A percentile compares a stretch with the other conserved stretches of the same genome.
These are phyloP conservation scores for Holacanthus passer DNA, from an alignment of 2,113 vertebrate genomes.

Conservation along the genomic window DNA sequence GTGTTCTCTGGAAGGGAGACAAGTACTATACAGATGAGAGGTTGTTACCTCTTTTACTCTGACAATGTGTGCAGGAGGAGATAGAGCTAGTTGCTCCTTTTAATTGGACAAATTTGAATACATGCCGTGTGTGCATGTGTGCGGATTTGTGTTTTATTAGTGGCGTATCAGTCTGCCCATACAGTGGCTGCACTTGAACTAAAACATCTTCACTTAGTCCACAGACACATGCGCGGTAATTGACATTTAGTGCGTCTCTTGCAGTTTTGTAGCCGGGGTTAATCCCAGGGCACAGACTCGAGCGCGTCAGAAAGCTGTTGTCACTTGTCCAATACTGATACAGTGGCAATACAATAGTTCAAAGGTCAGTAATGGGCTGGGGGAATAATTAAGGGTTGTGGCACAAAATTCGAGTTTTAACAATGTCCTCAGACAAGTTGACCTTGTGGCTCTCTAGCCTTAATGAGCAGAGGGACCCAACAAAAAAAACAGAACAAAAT, in stretches of 20 bases:
- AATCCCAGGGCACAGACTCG: constrained; percentile 39
- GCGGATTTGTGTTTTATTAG: constrained; percentile 17
- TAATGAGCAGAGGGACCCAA: constrained; percentile 56
- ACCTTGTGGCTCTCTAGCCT: constrained; percentile 61
- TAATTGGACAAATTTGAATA: constrained; percentile 50
- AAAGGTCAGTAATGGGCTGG: constrained; percentile 65
- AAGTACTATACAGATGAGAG: constrained; percentile 27
- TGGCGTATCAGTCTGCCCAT: not conserved
- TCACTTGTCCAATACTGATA: constrained; percentile 53
- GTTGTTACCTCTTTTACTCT: constrained; percentile 32
- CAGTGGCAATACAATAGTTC: constrained; percentile 47
- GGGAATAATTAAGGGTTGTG: constrained; percentile 68
- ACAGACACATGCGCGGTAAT: not conserved
- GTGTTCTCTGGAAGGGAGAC: constrained; percentile 43
- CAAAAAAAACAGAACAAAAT: constrained; percentile 34
- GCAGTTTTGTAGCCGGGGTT: constrained; percentile 47
- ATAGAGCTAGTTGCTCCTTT: constrained; percentile 36
- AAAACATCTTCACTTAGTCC: constrained; percentile 21
- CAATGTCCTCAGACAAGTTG: constrained; percentile 59
- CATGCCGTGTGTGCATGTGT: constrained; percentile 6
- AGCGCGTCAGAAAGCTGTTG: constrained; percentile 48
- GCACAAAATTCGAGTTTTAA: constrained; percentile 51
- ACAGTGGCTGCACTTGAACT: constrained; percentile 7
- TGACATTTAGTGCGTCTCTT: constrained; percentile 51
- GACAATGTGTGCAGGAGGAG: constrained; percentile 25